phyloP scores from a whole-genome alignment of 1,140 invertebrate species.

The Aphelinus certus region DNA sequence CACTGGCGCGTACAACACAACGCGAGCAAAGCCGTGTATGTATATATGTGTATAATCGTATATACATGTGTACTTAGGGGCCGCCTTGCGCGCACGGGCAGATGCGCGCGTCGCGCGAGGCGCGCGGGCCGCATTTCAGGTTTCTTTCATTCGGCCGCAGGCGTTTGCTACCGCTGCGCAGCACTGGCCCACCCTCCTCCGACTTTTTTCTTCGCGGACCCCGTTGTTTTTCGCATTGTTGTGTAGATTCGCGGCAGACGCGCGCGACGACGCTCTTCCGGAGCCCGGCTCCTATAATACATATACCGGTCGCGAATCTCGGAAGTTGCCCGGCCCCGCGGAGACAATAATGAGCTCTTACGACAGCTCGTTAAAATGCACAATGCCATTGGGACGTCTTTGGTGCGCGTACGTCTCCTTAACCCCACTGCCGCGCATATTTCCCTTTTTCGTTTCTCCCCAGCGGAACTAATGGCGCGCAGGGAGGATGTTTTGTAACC shows the following conservation, averaged over 20 bases:
- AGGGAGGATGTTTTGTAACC: too few species aligned
- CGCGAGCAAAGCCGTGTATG: neutral
- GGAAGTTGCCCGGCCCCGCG: neutral
- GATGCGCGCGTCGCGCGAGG: conserved; percentile 13
- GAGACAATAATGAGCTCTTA: too few species aligned
- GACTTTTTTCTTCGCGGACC: neutral
- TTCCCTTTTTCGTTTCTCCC: too few species aligned
- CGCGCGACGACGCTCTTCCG: conserved; percentile 7
- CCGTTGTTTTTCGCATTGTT: conserved; percentile 23
- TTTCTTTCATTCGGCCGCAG: neutral
- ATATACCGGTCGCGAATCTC: conserved; percentile 2
- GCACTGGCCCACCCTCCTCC: too few species aligned
- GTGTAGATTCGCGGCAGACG: neutral
- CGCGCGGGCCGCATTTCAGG: conserved; percentile 18
- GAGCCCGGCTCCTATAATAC: neutral
- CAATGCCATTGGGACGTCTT: too few species aligned
- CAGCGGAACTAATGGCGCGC: too few species aligned
- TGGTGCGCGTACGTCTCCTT: too few species aligned
- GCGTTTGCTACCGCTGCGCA: neutral
- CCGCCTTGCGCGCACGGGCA: conserved; percentile 4
- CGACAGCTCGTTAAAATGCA: too few species aligned
- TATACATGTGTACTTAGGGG: neutral
- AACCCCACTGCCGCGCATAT: too few species aligned
- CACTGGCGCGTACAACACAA: neutral
- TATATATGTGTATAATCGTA: too few species aligned